Percentiles rank a stretch among this genome's conserved stretches.
phyloP scores from a whole-genome alignment of 1,140 invertebrate genomes.

The Cryptotermes secundus region DNA sequence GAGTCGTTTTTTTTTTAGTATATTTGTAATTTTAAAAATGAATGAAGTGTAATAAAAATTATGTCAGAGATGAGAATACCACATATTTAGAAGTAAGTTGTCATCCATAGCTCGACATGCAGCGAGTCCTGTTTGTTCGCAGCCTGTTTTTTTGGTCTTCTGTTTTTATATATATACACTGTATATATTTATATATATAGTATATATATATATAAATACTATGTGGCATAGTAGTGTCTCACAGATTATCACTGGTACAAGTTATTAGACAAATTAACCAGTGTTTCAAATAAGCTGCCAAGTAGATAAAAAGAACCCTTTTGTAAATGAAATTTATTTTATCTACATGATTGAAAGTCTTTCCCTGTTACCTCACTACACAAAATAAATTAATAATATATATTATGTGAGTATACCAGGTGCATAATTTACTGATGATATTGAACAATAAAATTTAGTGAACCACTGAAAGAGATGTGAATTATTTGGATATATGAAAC shows the following conservation, averaged over 20 bases:
- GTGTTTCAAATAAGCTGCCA: conserved; percentile 33
- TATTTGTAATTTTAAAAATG: conserved; percentile 25
- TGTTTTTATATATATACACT: background rate
- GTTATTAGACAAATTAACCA: background rate
- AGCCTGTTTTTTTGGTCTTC: background rate
- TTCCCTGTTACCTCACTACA: conserved; percentile 11
- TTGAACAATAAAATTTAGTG: background rate
- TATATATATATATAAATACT: background rate
- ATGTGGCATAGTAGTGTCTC: background rate
- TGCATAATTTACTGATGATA: conserved; percentile 16
- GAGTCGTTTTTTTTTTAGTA: conserved; percentile 16
- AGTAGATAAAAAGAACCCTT: conserved; percentile 33
- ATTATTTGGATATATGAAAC: conserved; percentile 12
- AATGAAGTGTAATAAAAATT: background rate
- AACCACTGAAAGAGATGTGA: background rate
- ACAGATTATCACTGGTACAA: background rate
- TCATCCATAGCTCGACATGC: background rate
- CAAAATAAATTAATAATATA: background rate
- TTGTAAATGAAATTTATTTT: conserved; percentile 38
- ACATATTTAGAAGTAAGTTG: background rate
- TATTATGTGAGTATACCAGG: background rate
- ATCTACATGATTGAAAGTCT: conserved; percentile 32
- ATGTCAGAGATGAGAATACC: conserved; percentile 26
- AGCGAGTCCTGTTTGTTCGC: background rate
- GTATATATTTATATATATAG: too few species aligned